Conservation (phyloP, 2,113 vertebrate genomes). For the Perca flavescens region DNA sequence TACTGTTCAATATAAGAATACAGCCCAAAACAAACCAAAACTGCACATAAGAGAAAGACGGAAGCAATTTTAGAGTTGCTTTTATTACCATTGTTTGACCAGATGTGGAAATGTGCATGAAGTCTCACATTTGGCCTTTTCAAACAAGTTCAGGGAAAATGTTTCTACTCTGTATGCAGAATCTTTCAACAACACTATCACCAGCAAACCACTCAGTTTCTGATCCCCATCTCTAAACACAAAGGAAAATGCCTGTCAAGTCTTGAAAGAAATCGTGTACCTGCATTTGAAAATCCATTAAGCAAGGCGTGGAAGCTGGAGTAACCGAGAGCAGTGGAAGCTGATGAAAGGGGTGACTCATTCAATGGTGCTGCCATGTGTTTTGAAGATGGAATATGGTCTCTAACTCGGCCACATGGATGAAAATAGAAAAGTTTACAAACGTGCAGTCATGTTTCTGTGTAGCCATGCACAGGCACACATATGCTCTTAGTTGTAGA, state of each 20-base stretch:
- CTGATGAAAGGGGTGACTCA: slow-evolving; percentile 79
- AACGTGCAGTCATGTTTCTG: slow-evolving; percentile 45
- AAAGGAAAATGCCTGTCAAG: slow-evolving; percentile 80
- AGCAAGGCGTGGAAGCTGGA: slow-evolving; percentile 70
- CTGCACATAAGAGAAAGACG: slow-evolving; percentile 14
- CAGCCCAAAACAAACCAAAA: slow-evolving; percentile 10
- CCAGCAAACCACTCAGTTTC: slow-evolving; percentile 73
- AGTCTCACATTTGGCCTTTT: slow-evolving; percentile 73
- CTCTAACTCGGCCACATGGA: slow-evolving; percentile 50
- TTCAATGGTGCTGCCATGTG: slow-evolving; percentile 61
- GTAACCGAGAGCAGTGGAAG: slow-evolving; percentile 70
- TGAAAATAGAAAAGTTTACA: slow-evolving; percentile 66
- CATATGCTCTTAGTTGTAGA: slow-evolving; percentile 21
- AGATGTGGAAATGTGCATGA: slow-evolving; percentile 62
- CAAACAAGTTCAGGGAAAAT: slow-evolving; percentile 73
- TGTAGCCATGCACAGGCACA: slow-evolving; percentile 37
- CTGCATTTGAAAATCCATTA: slow-evolving; percentile 85
- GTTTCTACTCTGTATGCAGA: slow-evolving; percentile 70
- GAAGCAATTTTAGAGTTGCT: slow-evolving; percentile 31
- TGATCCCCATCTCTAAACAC: slow-evolving; percentile 77
- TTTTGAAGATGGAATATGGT: slow-evolving; percentile 72
- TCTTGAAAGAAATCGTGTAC: slow-evolving; percentile 77
- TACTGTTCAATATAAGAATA: slow-evolving; percentile 13
- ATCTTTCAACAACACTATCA: slow-evolving; percentile 74
- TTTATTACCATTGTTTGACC: slow-evolving; percentile 54